These are phyloP conservation scores for Hipparchia semele DNA, from an alignment of 2,888 invertebrate species.

Conservation along the genomic window DNA sequence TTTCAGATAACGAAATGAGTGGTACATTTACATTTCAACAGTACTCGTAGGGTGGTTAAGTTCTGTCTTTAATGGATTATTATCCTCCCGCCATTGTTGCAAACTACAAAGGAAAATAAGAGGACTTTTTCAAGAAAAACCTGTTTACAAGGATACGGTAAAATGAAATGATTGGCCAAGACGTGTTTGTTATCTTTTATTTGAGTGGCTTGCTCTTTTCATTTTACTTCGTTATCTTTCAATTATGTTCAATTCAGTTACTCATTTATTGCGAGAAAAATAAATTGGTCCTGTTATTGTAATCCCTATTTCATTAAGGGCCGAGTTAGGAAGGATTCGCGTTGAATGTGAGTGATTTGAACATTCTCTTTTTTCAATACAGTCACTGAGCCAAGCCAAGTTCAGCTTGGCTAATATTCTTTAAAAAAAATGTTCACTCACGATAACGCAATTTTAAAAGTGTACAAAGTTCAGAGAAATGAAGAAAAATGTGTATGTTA, in stretches of 20 bases:
- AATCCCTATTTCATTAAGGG: neutral
- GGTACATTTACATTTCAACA: constrained; percentile 22
- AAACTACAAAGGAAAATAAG: constrained; percentile 12
- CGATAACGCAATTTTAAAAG: too few relatives aligned
- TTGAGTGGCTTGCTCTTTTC: constrained; percentile 2
- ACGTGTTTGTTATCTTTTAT: constrained; percentile 6
- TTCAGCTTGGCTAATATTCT: too few relatives aligned
- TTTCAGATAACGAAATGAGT: constrained; percentile 27
- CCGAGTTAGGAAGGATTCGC: neutral
- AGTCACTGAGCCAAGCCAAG: too few relatives aligned
- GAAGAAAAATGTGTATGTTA: too few relatives aligned
- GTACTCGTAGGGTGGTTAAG: constrained; percentile 9
- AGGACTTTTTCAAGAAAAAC: neutral
- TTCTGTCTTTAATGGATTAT: constrained; percentile 17
- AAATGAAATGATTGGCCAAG: neutral
- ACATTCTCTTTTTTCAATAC: too few relatives aligned
- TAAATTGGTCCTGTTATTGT: neutral
- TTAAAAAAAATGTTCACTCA: too few relatives aligned
- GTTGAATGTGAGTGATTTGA: neutral
- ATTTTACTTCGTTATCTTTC: neutral
- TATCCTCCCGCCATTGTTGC: constrained; percentile 2
- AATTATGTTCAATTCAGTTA: neutral
- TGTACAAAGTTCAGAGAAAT: too few relatives aligned
- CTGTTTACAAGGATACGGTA: constrained; percentile 14
- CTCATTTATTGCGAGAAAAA: neutral